Base-by-base conservation (phyloP, 2,888 invertebrate species). In the Chrysotoxum bicinctum region DNA sequence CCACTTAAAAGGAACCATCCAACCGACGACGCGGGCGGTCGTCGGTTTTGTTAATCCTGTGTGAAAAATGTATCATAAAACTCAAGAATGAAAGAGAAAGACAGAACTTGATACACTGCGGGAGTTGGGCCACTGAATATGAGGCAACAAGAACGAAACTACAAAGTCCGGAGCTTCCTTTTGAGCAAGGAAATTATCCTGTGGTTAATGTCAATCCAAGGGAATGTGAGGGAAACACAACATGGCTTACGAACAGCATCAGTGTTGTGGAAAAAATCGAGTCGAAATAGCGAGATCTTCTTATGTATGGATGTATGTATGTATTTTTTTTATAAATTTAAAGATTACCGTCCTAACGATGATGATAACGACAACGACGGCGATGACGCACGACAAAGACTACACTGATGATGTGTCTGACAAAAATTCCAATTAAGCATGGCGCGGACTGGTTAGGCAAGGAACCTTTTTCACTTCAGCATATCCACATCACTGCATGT, bases 1-100 rank as follows among this genome's bases (percentile, higher is more conserved):
- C 85, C 85, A 85, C 85, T 85, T 85, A 77, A 85, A 85, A 85
- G 76, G 76, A 85, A 77, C 85, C 84, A 85, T 50, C 84, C 81
- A 85, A 77, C 85, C 85, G 77, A 54, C 76, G n/a, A n/a, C n/a
- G n/a, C n/a, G 76, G 76, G 85, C 50, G 81, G 76, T 81, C 85
- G 26, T 81, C 85, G 85, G 76, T 85, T 85, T 76, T 76, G 81
- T 85, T 80, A 81, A 85, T 85, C 80, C 85, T 85, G 80, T 85
- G 85, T 81, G 81, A 81, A 85, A 85, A 85, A 85, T 85, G 76
- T 76, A 81, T 85, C 85, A 81, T 85, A 85, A 81, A 81, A 69
- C 37, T 77, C 54, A 37, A 77, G 76, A 77, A 73, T 54, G 72
- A 58, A 37, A 14, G 21, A 58, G 30, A 32, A 66, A 16, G 16